Evolutionary conservation across 2,888 invertebrate species (phyloP), one percentile per base, ranked within the genome.

Genomic region (Ceramica pisi): DNA sequence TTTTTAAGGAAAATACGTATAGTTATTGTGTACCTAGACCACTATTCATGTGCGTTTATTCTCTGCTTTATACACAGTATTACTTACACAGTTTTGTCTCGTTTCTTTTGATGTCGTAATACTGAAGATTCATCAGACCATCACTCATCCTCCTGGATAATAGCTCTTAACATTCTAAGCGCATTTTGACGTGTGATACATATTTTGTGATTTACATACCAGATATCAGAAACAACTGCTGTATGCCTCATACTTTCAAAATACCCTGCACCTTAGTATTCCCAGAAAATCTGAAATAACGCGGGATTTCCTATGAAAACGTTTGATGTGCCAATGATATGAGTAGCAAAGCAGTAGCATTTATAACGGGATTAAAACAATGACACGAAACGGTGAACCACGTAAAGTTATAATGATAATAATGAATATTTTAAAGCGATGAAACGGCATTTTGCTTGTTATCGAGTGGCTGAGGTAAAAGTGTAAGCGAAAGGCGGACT

Each of bases 291-390:
- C 53, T 21, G 21, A 79, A 60, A 69, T 78, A 66, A 35, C 16
- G 12, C 14, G 26, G 26, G n/a, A 23, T 66, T 73, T 71, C 50
- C 21, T 23, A 66, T 71, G 71, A 78, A 78, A 55, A 57, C 50
- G 48, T 65, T 80, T 62, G 56, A 65, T 62, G 50, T 80, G 62
- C 62, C 51, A 68, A 71, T 66, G 71, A 62, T 67, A 63, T 63
- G 57, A 63, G 55, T 60, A 55, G 69, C 46, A 59, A 65, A 69
- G 57, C 68, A 75, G 68, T 80, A 80, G 80, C 78, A 74, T 81
- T 81, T 82, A 84, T 71, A 86, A 82, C 86, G 77, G 86, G 73
- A 82, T 77, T 67, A 79, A 83, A 90, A 91, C 87, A 89, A 88
- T 88, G 76, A 80, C 77, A 80, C 75, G 81, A 89, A 86, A 83